phyloP scores from a whole-genome alignment of 2,113 vertebrate species.

The Lepus timidus region DNA sequence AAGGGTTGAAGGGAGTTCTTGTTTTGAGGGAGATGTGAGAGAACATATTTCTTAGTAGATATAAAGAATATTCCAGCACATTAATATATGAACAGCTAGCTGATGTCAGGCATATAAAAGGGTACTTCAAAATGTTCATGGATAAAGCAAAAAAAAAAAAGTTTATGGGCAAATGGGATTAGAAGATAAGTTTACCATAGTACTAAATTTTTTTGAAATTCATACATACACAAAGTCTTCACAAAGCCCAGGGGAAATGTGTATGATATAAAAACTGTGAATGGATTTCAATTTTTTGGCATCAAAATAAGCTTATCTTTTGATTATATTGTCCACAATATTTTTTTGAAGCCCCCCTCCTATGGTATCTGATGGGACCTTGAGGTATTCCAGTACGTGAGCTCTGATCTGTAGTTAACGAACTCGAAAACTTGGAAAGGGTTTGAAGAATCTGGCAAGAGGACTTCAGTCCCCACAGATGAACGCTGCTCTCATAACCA shows the following conservation, averaged over 20 bases:
- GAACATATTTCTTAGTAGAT: not conserved
- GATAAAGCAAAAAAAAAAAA: too few species aligned
- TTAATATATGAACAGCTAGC: not conserved
- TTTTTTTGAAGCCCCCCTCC: too few species aligned
- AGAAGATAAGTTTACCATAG: too few species aligned
- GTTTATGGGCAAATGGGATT: too few species aligned
- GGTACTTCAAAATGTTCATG: too few species aligned
- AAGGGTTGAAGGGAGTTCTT: not conserved
- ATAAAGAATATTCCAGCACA: not conserved
- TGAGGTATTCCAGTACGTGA: not conserved
- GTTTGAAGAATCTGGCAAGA: slow-evolving; percentile 27
- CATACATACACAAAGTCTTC: too few species aligned
- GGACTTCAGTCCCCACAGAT: not conserved
- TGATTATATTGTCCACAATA: too few species aligned
- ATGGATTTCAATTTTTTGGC: too few species aligned
- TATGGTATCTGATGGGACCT: not conserved
- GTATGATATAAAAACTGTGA: too few species aligned
- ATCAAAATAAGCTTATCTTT: too few species aligned
- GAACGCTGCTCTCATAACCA: not conserved
- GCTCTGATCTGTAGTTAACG: slow-evolving; percentile 33
- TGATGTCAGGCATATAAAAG: not conserved
- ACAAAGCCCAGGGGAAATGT: too few species aligned
- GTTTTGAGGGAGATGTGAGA: not conserved
- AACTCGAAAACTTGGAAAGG: not conserved
- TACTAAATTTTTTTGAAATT: too few species aligned